phyloP scores from a whole-genome alignment of 2,113 vertebrate genomes.

The Pterocles orientalis region DNA sequence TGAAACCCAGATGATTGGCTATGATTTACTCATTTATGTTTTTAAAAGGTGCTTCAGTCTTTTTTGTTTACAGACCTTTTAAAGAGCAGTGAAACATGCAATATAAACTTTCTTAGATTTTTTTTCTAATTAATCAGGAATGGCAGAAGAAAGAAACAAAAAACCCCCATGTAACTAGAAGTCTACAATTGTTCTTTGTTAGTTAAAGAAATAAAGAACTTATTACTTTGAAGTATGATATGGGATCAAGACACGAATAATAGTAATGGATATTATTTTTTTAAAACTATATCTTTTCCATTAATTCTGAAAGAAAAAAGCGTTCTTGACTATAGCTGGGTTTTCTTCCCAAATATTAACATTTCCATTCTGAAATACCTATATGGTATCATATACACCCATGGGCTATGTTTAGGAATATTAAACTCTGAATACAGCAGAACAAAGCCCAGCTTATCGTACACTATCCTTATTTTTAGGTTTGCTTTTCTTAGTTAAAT shows the following conservation, averaged over 20 bases:
- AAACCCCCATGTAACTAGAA: not conserved
- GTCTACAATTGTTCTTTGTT: not conserved
- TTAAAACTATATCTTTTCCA: not conserved
- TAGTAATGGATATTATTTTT: not conserved
- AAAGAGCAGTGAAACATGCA: not conserved
- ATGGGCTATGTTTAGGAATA: not conserved
- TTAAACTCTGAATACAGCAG: not conserved
- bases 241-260: not conserved
- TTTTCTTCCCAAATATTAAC: not conserved
- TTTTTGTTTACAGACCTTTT: not conserved
- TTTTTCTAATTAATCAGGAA: not conserved
- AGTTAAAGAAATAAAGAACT: not conserved
- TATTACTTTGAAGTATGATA: not conserved
- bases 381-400: not conserved
- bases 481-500: not conserved
- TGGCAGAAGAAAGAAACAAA: not conserved
- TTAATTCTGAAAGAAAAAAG: not conserved
- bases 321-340: rapidly evolving
- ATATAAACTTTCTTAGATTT: not conserved
- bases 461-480: not conserved
- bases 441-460: not conserved
- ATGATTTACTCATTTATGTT: not conserved
- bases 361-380: not conserved
- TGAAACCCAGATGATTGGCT: not conserved
- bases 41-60: not conserved